Percentiles rank a stretch among this genome's conserved stretches.
Evolutionary conservation across 2,113 vertebrate species (phyloP).

Genomic region (Pelodiscus sinensis): DNA sequence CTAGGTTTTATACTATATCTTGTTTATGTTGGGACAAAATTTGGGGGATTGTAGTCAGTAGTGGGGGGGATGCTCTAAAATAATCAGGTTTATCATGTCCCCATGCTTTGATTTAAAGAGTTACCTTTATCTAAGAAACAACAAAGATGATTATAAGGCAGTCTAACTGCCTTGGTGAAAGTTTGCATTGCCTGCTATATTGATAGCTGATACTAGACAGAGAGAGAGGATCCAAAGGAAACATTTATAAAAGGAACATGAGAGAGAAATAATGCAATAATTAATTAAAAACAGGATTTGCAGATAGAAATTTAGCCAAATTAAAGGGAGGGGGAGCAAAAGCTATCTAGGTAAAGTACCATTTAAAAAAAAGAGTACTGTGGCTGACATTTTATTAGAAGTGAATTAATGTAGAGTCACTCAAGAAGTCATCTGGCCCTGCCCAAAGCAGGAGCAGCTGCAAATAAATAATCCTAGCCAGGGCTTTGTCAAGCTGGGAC

Average conservation of each 20-base stretch:
- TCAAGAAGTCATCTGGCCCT: too few species aligned
- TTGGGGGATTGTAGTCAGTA: neutral
- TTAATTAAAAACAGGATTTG: slow-evolving; percentile 20
- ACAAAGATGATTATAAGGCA: neutral
- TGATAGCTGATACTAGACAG: neutral
- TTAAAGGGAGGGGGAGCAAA: neutral
- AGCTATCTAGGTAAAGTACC: slow-evolving; percentile 37
- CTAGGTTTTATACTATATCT: neutral
- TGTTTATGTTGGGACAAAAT: neutral
- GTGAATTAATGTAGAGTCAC: neutral
- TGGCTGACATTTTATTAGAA: neutral
- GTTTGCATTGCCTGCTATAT: neutral
- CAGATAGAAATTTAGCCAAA: neutral
- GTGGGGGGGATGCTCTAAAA: neutral
- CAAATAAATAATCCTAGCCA: too few species aligned
- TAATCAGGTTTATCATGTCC: neutral
- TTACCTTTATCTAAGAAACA: neutral
- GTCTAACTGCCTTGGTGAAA: neutral
- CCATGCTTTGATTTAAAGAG: neutral
- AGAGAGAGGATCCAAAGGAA: neutral
- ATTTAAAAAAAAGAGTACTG: neutral
- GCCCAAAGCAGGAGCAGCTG: too few species aligned
- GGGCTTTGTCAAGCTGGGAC: too few species aligned
- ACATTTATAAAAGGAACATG: neutral
- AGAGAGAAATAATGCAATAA: neutral